Percentiles rank a stretch among this genome's conserved stretches.
These are phyloP conservation scores for Platanista minor DNA, from an alignment of 2,113 vertebrate genomes.

Conservation along the genomic window DNA sequence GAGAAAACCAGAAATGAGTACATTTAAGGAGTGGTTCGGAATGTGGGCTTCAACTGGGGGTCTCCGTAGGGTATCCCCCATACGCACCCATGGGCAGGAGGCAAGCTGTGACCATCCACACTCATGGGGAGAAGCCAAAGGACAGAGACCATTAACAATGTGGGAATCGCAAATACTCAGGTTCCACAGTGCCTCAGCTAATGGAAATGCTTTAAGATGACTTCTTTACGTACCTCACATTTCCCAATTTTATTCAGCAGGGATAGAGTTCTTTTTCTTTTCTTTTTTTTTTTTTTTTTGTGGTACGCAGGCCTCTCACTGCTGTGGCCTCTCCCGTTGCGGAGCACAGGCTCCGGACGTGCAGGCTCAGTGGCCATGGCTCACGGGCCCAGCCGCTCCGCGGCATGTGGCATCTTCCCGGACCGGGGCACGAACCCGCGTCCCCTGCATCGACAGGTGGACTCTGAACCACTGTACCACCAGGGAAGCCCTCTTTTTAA, in stretches of 20 bases:
- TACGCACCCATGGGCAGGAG: background rate
- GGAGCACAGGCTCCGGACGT: no score
- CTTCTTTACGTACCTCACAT: background rate
- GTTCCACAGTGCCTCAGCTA: background rate
- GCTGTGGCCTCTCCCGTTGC: no score
- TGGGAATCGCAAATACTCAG: background rate
- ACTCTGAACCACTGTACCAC: no score
- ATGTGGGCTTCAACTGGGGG: background rate
- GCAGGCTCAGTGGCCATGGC: no score
- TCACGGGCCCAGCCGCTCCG: no score
- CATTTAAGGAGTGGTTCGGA: background rate
- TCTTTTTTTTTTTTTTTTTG: no score
- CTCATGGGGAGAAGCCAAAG: background rate
- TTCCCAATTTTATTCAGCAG: background rate
- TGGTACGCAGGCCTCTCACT: no score
- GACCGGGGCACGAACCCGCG: no score
- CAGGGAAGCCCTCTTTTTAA: background rate
- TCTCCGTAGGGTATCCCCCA: background rate
- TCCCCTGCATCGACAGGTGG: no score
- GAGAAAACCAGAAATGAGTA: background rate
- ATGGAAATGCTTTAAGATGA: background rate
- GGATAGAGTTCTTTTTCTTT: background rate
- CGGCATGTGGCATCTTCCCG: no score
- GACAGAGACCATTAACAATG: no score
- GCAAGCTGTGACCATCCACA: rapidly evolving